Evolutionary conservation across 2,888 invertebrate genomes (phyloP), one percentile per base, ranked within the genome.

Genomic region (Morpho helenor): DNA sequence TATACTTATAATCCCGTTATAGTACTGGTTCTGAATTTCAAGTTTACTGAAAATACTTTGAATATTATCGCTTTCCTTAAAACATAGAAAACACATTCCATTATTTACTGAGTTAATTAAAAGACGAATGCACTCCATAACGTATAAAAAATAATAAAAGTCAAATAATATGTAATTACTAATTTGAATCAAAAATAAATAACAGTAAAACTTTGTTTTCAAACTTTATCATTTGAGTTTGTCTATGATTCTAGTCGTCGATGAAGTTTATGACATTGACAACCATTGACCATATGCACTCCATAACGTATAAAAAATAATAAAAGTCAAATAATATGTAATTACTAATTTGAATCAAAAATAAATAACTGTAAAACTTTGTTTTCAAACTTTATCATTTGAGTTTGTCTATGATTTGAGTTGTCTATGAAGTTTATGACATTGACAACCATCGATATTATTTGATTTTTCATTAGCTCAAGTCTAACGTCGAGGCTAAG

Each of bases 21-120:
- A 61, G 50, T 66, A 64, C 55, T 76, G 68, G 41, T 69, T 68
- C 43, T 64, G 61, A 57, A 83, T 68, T 58, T 69, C 65, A 45
- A 74, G 43, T 43, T 67, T 67, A 59, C 73, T 67, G 59, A 68
- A 51, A 42, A 72, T 66, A 64, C 63, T 64, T 31, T 56, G 61
- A 8, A 64, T 63, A 7, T 67, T 67, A 2, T 61, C 61, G 39
- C 66, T 62, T 43, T 66, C 58, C 61, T 75, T 76, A 39, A 70
- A 80, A 69, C 83, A 83, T n/a, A 83, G 60, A 53, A 79, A 80
- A 65, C 83, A 83, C 42, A 72, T 53, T 46, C 62, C 62, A 1
- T 62, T 44, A 54, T 49, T 57, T n/a, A 54, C 55, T 8, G 60
- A 52, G 44, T 59, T 49, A 8, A 69, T 10, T 44, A 69, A 52